phyloP scores from a whole-genome alignment of 1,140 invertebrate species.

The Sesamia nonagrioides region DNA sequence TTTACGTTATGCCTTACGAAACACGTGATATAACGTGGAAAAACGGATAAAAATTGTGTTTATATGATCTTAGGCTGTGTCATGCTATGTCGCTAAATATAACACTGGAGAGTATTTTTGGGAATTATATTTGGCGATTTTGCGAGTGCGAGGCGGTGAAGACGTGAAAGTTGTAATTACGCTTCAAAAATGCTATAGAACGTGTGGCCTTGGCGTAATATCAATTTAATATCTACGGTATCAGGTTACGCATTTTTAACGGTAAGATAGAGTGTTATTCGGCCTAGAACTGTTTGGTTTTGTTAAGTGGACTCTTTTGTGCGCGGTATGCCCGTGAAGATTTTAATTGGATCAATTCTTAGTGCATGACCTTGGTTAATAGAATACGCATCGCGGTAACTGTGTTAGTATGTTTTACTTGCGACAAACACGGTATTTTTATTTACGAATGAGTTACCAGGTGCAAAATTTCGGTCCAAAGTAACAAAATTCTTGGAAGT shows the following conservation, averaged over 20 bases:
- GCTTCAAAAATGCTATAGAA: slow-evolving; percentile 56
- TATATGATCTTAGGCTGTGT: slow-evolving; percentile 68
- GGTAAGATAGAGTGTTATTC: slow-evolving; percentile 10
- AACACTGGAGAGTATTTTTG: slow-evolving; percentile 78
- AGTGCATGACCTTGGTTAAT: slow-evolving; percentile 45
- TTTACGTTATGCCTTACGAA: slow-evolving; percentile 58
- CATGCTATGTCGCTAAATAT: slow-evolving; percentile 82
- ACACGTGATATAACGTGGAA: slow-evolving; percentile 67
- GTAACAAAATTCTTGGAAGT: not conserved
- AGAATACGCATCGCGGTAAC: slow-evolving; percentile 46
- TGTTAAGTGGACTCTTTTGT: slow-evolving; percentile 6
- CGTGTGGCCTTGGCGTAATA: slow-evolving; percentile 69
- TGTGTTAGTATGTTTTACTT: slow-evolving; percentile 39
- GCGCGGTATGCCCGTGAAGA: slow-evolving; percentile 1
- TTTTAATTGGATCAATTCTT: slow-evolving; percentile 51
- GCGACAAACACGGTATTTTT: slow-evolving; percentile 12
- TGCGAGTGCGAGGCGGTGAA: slow-evolving; percentile 72
- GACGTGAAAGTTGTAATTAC: slow-evolving; percentile 77
- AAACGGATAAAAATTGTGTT: slow-evolving; percentile 70
- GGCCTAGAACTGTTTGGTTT: slow-evolving; percentile 6
- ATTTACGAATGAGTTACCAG: slow-evolving; percentile 35
- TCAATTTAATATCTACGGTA: slow-evolving; percentile 58
- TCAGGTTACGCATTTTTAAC: slow-evolving; percentile 59
- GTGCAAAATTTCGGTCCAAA: not conserved
- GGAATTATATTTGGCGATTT: slow-evolving; percentile 82